Evolutionary conservation across 2,113 vertebrate species (phyloP).

Genomic region (Anolis sagrei): DNA sequence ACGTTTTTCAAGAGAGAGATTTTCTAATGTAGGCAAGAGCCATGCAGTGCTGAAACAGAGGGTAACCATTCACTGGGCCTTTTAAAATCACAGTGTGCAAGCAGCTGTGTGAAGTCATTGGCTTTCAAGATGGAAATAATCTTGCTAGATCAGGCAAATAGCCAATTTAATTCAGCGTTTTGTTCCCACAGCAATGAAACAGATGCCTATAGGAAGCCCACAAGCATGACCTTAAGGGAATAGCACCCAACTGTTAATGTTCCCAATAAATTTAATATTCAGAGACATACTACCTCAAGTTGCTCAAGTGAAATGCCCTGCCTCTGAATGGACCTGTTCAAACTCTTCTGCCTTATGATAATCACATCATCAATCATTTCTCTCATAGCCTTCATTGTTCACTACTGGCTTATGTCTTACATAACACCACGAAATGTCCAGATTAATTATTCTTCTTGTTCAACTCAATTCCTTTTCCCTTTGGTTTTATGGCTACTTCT

Average conservation of each 20-base stretch:
- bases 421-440: neutral
- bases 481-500: neutral
- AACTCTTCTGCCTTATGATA: too few relatives aligned
- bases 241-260: too few relatives aligned
- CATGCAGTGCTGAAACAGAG: neutral
- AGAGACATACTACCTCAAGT: neutral
- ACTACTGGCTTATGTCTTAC: neutral
- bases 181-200: neutral
- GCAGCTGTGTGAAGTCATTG: neutral
- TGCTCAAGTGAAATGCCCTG: neutral
- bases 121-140: too few relatives aligned
- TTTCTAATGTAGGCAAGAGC: neutral
- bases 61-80: neutral
- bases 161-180: neutral
- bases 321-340: neutral
- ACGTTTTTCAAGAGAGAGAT: too few relatives aligned
- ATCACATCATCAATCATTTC: neutral
- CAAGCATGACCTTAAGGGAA: too few relatives aligned
- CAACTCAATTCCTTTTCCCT: neutral
- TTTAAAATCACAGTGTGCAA: neutral
- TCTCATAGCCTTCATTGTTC: neutral
- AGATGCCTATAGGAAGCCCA: too few relatives aligned
- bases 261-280: too few relatives aligned
- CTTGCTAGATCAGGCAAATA: too few relatives aligned
- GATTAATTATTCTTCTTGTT: neutral